Evolutionary conservation across 1,140 invertebrate genomes (phyloP).

Genomic region (Lepidostoma basale): DNA sequence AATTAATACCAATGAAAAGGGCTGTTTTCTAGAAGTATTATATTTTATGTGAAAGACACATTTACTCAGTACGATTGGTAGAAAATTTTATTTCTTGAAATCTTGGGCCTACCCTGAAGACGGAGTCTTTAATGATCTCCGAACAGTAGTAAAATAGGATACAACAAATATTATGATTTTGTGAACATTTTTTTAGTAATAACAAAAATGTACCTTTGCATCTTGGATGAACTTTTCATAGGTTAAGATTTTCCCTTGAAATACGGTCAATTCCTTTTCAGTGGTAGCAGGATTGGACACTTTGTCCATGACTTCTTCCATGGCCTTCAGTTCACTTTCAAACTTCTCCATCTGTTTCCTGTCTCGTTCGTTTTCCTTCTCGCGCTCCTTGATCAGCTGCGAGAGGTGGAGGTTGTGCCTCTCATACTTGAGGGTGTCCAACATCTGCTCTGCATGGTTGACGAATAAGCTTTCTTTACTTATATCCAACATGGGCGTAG

Average conservation of each 20-base stretch:
- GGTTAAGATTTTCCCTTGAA: slow-evolving; percentile 52
- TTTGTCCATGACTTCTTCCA: slow-evolving; percentile 47
- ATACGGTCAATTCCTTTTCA: slow-evolving; percentile 50
- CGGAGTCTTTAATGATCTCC: too few relatives aligned
- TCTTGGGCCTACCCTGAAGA: too few relatives aligned
- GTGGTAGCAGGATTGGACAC: slow-evolving; percentile 51
- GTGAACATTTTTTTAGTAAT: not conserved
- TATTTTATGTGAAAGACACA: too few relatives aligned
- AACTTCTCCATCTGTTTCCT: slow-evolving; percentile 51
- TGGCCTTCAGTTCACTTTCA: slow-evolving; percentile 50
- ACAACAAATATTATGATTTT: too few relatives aligned
- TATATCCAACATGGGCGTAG: slow-evolving; percentile 47
- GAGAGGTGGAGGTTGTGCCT: slow-evolving; percentile 53
- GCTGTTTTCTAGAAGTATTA: too few relatives aligned
- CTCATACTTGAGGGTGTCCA: slow-evolving; percentile 51
- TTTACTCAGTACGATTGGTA: too few relatives aligned
- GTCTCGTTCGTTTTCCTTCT: slow-evolving; percentile 52
- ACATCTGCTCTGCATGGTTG: slow-evolving; percentile 47
- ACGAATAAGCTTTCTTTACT: slow-evolving; percentile 51
- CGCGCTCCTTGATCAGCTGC: slow-evolving; percentile 51
- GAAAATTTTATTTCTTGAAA: too few relatives aligned
- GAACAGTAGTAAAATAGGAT: too few relatives aligned
- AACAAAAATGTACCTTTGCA: slow-evolving; percentile 49
- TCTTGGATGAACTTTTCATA: slow-evolving; percentile 54
- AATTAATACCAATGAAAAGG: too few relatives aligned